Percentiles rank a stretch among this genome's conserved stretches.
These are phyloP conservation scores for Lineus longissimus DNA, from an alignment of 1,140 invertebrate species.

Conservation along the genomic window DNA sequence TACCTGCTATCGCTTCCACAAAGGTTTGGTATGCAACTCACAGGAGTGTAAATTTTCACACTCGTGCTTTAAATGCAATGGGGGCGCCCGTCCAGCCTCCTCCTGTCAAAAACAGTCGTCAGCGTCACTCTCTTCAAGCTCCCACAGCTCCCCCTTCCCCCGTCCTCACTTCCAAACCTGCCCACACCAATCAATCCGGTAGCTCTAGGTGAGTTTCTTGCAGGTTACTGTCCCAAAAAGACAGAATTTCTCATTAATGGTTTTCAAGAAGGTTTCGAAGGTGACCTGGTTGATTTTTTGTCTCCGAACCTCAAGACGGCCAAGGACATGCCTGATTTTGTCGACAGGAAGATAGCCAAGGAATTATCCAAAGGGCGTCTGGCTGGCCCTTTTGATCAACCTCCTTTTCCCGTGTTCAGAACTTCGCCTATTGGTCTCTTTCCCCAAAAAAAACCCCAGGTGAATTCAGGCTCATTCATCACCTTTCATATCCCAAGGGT, in stretches of 20 bases:
- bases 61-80: too few species aligned
- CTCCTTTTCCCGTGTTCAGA: slow-evolving; percentile 7
- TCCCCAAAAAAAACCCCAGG: slow-evolving; percentile 13
- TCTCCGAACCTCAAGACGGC: not conserved
- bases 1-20: too few species aligned
- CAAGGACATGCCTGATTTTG: not conserved
- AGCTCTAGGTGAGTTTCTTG: not conserved
- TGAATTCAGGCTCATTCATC: slow-evolving; percentile 21
- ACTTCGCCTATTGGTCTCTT: slow-evolving; percentile 16
- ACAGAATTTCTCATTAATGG: not conserved
- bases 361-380: slow-evolving; percentile 2
- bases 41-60: too few species aligned
- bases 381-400: not conserved
- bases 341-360: slow-evolving; percentile 2
- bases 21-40: too few species aligned
- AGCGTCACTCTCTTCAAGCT: too few species aligned
- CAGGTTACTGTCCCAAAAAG: not conserved
- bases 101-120: too few species aligned
- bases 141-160: too few species aligned
- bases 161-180: too few species aligned
- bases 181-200: not conserved
- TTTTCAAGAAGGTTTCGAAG: not conserved
- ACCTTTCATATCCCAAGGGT: slow-evolving; percentile 19
- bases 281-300: not conserved
- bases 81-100: too few species aligned